Conservation (phyloP, 2,888 invertebrate species). For the Mesopsocus fuscifrons region DNA sequence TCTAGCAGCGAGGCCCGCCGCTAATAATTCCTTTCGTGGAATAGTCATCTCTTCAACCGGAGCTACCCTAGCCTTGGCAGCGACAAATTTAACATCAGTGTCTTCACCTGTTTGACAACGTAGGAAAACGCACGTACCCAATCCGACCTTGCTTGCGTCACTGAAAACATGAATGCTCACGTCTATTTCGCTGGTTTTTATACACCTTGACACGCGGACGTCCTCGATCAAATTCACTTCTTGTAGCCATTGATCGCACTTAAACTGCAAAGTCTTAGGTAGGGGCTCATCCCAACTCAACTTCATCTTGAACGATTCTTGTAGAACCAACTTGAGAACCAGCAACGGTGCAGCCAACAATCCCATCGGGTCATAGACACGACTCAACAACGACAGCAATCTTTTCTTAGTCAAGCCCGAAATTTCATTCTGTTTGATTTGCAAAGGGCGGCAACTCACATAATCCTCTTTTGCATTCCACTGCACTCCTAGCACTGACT, state of each 20-base stretch:
- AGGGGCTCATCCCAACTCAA: neutral
- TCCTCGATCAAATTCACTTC: neutral
- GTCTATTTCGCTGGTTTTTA: neutral
- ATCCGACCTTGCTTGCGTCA: neutral
- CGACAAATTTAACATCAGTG: neutral
- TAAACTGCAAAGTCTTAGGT: neutral
- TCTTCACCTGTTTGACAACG: neutral
- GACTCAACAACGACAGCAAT: neutral
- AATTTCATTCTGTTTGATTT: too few relatives aligned
- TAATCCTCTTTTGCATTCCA: too few relatives aligned
- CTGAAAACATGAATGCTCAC: neutral
- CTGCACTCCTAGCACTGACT: constrained; percentile 1
- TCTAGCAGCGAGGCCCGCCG: neutral
- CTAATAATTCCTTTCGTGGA: neutral
- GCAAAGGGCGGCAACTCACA: too few relatives aligned
- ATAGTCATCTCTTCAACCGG: neutral
- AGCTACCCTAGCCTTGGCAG: neutral
- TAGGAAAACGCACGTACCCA: neutral
- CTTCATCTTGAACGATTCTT: neutral
- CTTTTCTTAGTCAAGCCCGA: too few relatives aligned
- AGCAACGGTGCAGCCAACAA: neutral
- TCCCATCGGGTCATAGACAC: too few relatives aligned
- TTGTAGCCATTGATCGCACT: neutral
- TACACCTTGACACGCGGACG: neutral
- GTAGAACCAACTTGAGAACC: neutral